Evolutionary conservation across 2,888 invertebrate species (phyloP).

Genomic region (Agrotis clavis): DNA sequence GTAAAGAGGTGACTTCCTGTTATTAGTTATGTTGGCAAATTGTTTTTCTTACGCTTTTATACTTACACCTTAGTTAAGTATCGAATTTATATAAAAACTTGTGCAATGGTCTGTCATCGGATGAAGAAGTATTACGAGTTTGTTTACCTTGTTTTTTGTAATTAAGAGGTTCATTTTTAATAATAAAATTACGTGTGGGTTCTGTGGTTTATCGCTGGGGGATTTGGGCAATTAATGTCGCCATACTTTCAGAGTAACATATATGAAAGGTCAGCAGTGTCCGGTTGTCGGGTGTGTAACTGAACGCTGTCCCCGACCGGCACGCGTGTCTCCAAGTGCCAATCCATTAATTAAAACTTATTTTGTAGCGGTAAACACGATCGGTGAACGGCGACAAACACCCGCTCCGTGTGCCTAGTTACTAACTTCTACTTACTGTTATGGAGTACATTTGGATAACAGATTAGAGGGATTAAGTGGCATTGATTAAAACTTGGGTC

Average conservation of each 20-base stretch:
- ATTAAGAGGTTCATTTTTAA: constrained; percentile 58
- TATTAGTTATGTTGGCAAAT: constrained; percentile 89
- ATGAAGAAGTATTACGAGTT: constrained; percentile 52
- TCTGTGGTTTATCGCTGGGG: constrained; percentile 33
- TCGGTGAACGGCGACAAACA: constrained; percentile 79
- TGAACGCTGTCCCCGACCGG: constrained; percentile 79
- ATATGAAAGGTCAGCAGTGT: constrained; percentile 70
- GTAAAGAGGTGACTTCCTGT: constrained; percentile 90
- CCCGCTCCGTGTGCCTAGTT: constrained; percentile 77
- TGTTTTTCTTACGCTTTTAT: constrained; percentile 86
- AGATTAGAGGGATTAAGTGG: constrained; percentile 77
- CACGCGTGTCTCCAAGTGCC: constrained; percentile 87
- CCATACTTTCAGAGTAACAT: constrained; percentile 60
- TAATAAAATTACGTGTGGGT: constrained; percentile 50
- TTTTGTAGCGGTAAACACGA: constrained; percentile 85
- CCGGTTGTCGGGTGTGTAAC: constrained; percentile 78
- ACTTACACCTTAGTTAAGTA: constrained; percentile 70
- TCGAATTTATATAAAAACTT: constrained; percentile 75
- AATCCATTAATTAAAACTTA: constrained; percentile 91
- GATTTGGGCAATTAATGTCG: constrained; percentile 58
- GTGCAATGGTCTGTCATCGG: constrained; percentile 67
- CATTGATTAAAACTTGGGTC: constrained; percentile 67
- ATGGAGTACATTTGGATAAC: constrained; percentile 80
- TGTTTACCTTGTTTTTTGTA: constrained; percentile 54
- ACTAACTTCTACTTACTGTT: constrained; percentile 80